Evolutionary conservation across 2,797 vertebrate species (phyloP), one percentile per base, ranked within the genome.

Genomic region (Danio tinwini): DNA sequence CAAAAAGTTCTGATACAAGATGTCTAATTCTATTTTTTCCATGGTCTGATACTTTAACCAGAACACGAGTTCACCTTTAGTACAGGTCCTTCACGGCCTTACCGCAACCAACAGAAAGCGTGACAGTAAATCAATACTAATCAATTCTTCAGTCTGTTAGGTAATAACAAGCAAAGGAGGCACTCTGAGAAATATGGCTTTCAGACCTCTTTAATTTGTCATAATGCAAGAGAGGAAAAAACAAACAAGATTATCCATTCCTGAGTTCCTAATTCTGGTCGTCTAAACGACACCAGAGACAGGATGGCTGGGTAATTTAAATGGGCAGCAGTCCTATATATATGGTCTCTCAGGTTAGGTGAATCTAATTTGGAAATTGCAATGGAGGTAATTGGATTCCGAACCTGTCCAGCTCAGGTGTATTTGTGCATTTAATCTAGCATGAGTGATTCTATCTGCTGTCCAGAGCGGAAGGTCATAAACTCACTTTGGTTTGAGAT

Each of bases 201-300:
- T 91, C 90, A 93, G 92, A 92, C 89, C 89, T 91, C 89, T 93
- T 93, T 94, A 93, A 94, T 94, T 93, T 94, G 91, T 94, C 89
- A 94, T 93, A 94, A 94, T 92, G 91, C 86, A 87, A 87, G 85
- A 89, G 81, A 88, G 89, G 87, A 88, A 89, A 91, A 91, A 88
- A 86, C 81, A 90, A 94, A 93, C 87, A 71, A 80, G 88, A 93
- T 93, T 93, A 93, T 87, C 87, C 88, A 81, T 86, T 89, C 89
- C 88, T 83, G 45, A 85, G 85, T 90, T 86, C 87, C 86, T 87
- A 85, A 89, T 89, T 91, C 87, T 82, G 89, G 84, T 78, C 89
- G 85, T 89, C 87, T 82, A 86, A 86, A 83, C 84, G 87, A 90
- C 86, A 85, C 81, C 76, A 84, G 88, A 87, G 87, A 84, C 83